phyloP scores from a whole-genome alignment of 2,888 invertebrate species.

The Proisotoma minuta region DNA sequence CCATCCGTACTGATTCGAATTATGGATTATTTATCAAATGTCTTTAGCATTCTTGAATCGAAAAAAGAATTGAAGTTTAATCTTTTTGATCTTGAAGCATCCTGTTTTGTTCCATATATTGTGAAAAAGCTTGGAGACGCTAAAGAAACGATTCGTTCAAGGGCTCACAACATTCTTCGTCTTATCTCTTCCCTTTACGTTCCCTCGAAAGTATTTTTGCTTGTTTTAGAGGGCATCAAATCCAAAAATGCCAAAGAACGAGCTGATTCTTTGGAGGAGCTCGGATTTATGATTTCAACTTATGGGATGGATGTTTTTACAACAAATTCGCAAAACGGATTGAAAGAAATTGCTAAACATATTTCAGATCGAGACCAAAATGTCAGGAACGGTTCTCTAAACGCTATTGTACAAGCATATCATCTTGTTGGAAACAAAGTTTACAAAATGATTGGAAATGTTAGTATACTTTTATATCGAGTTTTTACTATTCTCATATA shows the following conservation, averaged over 20 bases:
- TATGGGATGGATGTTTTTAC: conserved; percentile 80
- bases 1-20: conserved; percentile 93
- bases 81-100: conserved; percentile 84
- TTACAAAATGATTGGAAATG: conserved; percentile 84
- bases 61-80: conserved; percentile 69
- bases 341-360: conserved; percentile 87
- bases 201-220: conserved; percentile 79
- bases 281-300: conserved; percentile 76
- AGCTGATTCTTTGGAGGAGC: conserved; percentile 90
- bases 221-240: conserved; percentile 89
- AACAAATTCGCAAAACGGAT: conserved; percentile 69
- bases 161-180: conserved; percentile 77
- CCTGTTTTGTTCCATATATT: conserved; percentile 90
- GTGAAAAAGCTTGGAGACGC: conserved; percentile 86
- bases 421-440: conserved; percentile 84
- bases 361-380: conserved; percentile 94
- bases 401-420: conserved; percentile 86
- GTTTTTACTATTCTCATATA: too few relatives aligned
- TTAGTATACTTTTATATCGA: too few relatives aligned
- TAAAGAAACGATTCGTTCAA: conserved; percentile 88
- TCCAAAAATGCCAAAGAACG: conserved; percentile 95
- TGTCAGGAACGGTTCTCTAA: conserved; percentile 91
- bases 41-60: too few relatives aligned
- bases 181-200: conserved; percentile 82
- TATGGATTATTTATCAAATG: conserved; percentile 80